Percentiles rank a stretch among this genome's conserved stretches.
Evolutionary conservation across 2,888 invertebrate species (phyloP).

Genomic region (Eremobia ochroleuca): DNA sequence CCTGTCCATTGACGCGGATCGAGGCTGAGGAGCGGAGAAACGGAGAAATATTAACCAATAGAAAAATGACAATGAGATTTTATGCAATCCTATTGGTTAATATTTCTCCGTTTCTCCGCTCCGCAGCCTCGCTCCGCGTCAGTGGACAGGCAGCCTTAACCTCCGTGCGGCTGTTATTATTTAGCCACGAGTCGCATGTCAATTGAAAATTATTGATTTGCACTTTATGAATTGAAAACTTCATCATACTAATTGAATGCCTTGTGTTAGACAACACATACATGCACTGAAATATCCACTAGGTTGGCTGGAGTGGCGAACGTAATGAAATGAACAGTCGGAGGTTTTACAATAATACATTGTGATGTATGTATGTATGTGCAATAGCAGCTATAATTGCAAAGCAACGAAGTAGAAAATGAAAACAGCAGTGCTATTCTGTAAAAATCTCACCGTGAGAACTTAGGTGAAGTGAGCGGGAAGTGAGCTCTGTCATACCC

Average conservation of each 20-base stretch:
- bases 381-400: neutral
- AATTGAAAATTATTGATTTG: neutral
- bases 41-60: no score
- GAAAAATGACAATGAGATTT: no score
- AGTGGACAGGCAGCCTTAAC: no score
- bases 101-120: no score
- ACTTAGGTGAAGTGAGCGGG: no score
- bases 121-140: no score
- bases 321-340: constrained; percentile 32
- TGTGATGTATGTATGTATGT: constrained; percentile 2
- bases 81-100: no score
- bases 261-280: neutral
- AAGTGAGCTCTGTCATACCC: no score
- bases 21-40: no score
- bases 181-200: neutral
- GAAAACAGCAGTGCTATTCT: no score
- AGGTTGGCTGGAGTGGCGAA: neutral
- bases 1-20: no score
- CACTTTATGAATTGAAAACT: neutral
- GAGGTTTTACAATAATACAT: constrained; percentile 21
- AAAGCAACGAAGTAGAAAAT: constrained; percentile 22
- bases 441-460: no score
- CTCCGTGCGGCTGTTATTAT: neutral
- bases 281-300: neutral
- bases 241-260: constrained; percentile 18